Percentiles rank a stretch among this genome's conserved stretches.
Conservation (phyloP, 2,797 vertebrate genomes). For the Mus spretus region DNA sequence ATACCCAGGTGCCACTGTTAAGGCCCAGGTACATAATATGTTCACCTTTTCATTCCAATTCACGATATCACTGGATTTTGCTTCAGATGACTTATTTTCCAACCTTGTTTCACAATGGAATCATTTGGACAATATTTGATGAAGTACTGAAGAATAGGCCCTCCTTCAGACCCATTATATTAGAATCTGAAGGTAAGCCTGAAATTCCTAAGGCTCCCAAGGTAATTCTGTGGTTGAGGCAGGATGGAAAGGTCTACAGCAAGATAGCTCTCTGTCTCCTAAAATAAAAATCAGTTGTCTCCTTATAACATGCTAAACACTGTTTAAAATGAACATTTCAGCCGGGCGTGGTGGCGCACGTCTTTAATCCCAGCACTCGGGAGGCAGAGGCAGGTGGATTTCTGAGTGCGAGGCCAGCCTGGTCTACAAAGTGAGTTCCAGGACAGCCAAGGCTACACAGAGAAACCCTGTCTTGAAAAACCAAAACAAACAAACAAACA, state of each 20-base stretch:
- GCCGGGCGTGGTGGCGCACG: no score
- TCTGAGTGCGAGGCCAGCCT: no score
- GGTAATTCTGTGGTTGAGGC: not conserved
- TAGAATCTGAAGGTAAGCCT: not conserved
- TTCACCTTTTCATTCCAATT: not conserved
- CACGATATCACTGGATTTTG: not conserved
- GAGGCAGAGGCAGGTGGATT: no score
- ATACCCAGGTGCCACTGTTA: not conserved
- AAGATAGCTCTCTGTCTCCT: no score
- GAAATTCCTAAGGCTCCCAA: not conserved
- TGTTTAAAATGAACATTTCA: slow-evolving; percentile 7
- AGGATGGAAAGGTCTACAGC: not conserved
- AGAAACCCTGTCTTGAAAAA: no score
- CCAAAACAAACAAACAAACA: no score
- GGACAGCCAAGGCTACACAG: no score
- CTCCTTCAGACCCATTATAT: not conserved
- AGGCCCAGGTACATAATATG: not conserved
- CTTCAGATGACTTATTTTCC: not conserved
- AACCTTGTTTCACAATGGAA: not conserved
- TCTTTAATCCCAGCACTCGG: no score
- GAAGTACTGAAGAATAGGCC: not conserved
- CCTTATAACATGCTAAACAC: not conserved
- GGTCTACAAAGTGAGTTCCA: no score
- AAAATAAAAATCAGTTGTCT: not conserved
- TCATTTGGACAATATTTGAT: not conserved